Conservation (phyloP, 2,113 vertebrate genomes). For the Dicrurus megarhynchus region DNA sequence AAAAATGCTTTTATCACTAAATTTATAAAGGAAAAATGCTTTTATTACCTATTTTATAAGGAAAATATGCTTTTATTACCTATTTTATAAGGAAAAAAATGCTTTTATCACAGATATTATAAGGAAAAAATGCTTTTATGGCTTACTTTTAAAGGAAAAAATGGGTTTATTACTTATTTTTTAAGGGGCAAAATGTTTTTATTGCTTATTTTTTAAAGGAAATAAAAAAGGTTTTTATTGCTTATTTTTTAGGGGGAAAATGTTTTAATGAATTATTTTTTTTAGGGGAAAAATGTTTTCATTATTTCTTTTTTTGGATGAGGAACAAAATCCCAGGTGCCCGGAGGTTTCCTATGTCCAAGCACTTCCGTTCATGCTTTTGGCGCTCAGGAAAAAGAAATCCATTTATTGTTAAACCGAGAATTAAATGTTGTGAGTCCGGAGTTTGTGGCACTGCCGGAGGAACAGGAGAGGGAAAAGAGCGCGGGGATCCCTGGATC, state of each 20-base stretch:
- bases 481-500: accelerated
- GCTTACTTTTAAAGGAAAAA: neutral
- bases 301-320: neutral
- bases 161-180: neutral
- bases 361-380: neutral
- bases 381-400: neutral
- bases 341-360: neutral
- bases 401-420: no score
- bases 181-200: no score
- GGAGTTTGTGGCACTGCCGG: neutral
- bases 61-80: neutral
- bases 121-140: neutral
- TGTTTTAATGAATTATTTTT: no score
- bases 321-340: neutral
- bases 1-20: neutral
- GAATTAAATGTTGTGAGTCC: accelerated
- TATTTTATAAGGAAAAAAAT: neutral
- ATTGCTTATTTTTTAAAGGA: no score
- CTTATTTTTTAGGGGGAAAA: neutral
- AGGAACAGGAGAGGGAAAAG: neutral
- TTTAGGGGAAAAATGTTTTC: neutral
- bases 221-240: neutral
- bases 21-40: neutral
- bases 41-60: neutral
- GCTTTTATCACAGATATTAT: no score